Percentiles rank a stretch among this genome's conserved stretches.
phyloP scores from a whole-genome alignment of 2,888 invertebrate species.

The Heteromurus nitidus region DNA sequence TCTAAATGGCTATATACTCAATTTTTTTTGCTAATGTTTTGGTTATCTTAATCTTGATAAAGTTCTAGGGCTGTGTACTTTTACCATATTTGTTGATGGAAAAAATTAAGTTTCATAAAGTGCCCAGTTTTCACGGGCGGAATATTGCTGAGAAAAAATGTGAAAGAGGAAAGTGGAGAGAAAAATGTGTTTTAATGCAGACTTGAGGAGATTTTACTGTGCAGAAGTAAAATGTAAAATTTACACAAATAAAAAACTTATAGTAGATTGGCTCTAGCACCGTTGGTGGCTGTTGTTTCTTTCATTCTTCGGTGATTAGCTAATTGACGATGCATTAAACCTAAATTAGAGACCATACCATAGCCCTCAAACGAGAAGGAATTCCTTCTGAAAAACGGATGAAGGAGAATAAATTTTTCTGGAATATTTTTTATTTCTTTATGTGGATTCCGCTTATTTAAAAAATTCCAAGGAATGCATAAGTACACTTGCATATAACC shows the following conservation, averaged over 20 bases:
- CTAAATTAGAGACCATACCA: no score
- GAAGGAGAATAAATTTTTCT: slow-evolving; percentile 28
- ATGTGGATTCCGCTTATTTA: no score
- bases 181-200: no score
- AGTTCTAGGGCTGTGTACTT: no score
- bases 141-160: neutral
- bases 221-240: no score
- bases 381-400: neutral
- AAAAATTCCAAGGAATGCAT: no score
- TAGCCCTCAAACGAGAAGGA: no score
- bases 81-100: no score
- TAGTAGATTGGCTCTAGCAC: neutral
- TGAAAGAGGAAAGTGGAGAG: neutral
- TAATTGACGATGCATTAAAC: slow-evolving; percentile 45
- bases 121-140: slow-evolving; percentile 9
- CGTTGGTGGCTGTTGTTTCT: slow-evolving; percentile 39
- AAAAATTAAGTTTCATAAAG: slow-evolving; percentile 5
- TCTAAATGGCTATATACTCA: neutral
- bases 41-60: no score
- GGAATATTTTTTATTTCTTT: no score
- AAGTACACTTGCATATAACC: no score
- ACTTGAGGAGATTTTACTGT: no score
- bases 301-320: slow-evolving; percentile 31
- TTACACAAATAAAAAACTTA: neutral
- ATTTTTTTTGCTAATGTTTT: neutral